A percentile compares a stretch with the other conserved stretches of the same genome.
Conservation (phyloP, 2,797 vertebrate species). For the Galagoides demidoff region DNA sequence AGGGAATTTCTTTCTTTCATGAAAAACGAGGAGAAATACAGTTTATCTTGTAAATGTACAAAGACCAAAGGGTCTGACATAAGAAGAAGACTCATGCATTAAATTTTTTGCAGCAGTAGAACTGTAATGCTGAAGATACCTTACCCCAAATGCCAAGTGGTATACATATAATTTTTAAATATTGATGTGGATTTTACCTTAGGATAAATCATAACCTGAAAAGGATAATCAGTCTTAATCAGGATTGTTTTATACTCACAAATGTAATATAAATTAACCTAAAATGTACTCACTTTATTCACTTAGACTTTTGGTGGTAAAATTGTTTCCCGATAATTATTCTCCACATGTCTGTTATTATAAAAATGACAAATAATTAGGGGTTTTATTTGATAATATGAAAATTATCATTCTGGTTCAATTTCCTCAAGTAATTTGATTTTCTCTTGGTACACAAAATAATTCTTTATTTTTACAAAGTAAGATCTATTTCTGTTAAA, state of each 20-base stretch:
- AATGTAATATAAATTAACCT: not conserved
- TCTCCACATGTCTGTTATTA: not conserved
- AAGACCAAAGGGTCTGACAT: not conserved
- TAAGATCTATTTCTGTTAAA: not conserved
- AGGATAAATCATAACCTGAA: not conserved
- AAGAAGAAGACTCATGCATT: not conserved
- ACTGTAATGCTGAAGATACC: not conserved
- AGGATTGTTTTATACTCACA: not conserved
- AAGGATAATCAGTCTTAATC: not conserved
- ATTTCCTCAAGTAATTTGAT: not conserved
- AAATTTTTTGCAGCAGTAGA: not conserved
- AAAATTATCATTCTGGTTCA: slow-evolving; percentile 1
- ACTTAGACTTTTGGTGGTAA: not conserved
- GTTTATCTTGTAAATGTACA: not conserved
- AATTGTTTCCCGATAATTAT: not conserved
- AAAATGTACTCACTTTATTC: not conserved
- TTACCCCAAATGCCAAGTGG: not conserved
- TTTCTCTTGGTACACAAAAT: not conserved
- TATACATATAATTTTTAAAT: not conserved
- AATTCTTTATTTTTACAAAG: not conserved
- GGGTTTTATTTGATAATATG: not conserved
- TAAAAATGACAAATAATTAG: not conserved
- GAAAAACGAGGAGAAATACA: not conserved
- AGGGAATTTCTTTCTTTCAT: not conserved
- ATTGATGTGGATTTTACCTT: not conserved